phyloP scores from a whole-genome alignment of 2,113 vertebrate species.

The Macquaria ambigua region DNA sequence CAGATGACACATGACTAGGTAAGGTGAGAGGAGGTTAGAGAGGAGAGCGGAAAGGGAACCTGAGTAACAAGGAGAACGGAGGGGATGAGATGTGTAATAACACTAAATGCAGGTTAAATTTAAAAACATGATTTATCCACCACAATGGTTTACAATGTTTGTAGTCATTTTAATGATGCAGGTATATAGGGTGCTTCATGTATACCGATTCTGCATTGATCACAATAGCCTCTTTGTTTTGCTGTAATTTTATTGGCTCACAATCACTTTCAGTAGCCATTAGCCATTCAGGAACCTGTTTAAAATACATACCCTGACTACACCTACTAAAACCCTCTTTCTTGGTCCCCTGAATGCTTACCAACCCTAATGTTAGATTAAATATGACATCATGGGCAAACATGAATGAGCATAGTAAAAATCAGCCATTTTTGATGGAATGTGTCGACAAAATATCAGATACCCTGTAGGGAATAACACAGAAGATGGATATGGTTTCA shows the following conservation, averaged over 20 bases:
- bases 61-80: neutral
- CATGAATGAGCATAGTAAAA: no score
- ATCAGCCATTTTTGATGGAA: no score
- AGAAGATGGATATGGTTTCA: neutral
- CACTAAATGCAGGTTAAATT: neutral
- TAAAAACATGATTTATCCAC: no score
- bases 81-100: neutral
- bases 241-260: no score
- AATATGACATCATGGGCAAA: neutral
- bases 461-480: neutral
- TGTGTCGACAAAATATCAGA: neutral
- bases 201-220: no score
- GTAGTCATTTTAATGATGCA: neutral
- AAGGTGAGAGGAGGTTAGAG: neutral
- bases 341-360: neutral
- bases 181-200: neutral
- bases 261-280: neutral
- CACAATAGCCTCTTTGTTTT: neutral
- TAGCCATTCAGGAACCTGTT: neutral
- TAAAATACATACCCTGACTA: neutral
- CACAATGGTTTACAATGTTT: neutral
- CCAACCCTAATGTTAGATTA: neutral
- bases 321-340: neutral
- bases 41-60: neutral
- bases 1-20: conserved; percentile 12